Base-by-base conservation (phyloP, 2,888 invertebrate genomes). In the Mesorhabditis spiculigera region DNA sequence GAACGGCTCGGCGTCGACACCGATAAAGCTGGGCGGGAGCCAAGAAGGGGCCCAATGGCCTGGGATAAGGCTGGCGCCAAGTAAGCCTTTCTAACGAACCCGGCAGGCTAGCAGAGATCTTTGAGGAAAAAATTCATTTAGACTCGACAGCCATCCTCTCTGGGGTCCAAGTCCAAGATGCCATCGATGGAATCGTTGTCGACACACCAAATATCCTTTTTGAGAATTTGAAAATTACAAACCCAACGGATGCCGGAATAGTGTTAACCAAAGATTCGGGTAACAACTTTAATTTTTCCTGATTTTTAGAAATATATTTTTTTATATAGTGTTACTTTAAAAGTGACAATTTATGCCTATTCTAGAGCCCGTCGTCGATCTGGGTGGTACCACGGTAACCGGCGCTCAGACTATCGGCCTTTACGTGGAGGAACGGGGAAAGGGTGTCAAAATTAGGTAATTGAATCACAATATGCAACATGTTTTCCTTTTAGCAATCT, bases 71-170 rank as follows among this genome's bases (percentile, higher is more conserved):
- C 58, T 50, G 58, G 8, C 58, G n/a, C 10, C 8, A 50, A 50
- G 58, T 50, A n/a, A 50, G 58, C n/a, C n/a, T 50, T 50, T 50
- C 58, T 13, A 50, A 50, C 58, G 58, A 50, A 28, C 58, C 58
- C 58, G 8, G 8, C n/a, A n/a, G n/a, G 10, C 58, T 50, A 13
- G 8, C 8, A 13, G n/a, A 50, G 58, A 50, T n/a, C n/a, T n/a
- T 50, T 50, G 58, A 13, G 58, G n/a, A 50, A n/a, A n/a, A 50
- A n/a, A 13, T 50, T 50, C 58, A 13, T 50, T 50, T 50, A 50
- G 58, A 50, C 58, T 50, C 58, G n/a, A 50, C 58, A 13, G 58
- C 58, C 10, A 50, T n/a, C n/a, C n/a, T 50, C 8, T 50, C 58
- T 50, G 58, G n/a, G 8, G 58, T 50, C n/a, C n/a, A 13, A n/a